A percentile compares a stretch with the other conserved stretches of the same genome.
These are phyloP conservation scores for Sylvia atricapilla DNA, from an alignment of 2,113 vertebrate genomes.

Conservation along the genomic window DNA sequence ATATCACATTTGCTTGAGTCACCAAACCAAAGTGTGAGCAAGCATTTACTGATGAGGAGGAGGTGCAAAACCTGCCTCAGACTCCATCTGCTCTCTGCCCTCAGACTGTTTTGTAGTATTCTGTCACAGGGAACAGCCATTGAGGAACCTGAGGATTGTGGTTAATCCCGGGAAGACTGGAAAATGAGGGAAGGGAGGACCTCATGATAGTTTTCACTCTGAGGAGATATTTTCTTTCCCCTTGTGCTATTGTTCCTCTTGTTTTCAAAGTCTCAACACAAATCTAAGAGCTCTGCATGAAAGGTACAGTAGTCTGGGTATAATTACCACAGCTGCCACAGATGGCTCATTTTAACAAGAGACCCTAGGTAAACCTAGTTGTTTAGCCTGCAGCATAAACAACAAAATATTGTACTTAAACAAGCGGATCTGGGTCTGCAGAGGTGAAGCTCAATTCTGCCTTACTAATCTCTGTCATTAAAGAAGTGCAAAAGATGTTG, in stretches of 20 bases:
- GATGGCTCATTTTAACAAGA: slow-evolving; percentile 78
- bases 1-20: background rate
- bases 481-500: slow-evolving; percentile 6
- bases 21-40: background rate
- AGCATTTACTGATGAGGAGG: background rate
- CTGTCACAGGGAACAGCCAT: background rate
- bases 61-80: background rate
- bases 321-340: slow-evolving; percentile 74
- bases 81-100: background rate
- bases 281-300: slow-evolving; percentile 69
- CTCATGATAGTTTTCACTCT: slow-evolving; percentile 37
- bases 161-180: slow-evolving; percentile 17
- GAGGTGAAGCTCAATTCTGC: slow-evolving; percentile 63
- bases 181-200: slow-evolving; percentile 1
- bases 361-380: slow-evolving; percentile 71
- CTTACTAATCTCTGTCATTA: slow-evolving; percentile 58
- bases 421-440: slow-evolving; percentile 62
- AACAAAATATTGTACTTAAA: slow-evolving; percentile 74
- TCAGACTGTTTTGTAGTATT: background rate
- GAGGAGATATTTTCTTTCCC: slow-evolving; percentile 58
- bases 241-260: slow-evolving; percentile 49
- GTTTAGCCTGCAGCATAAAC: slow-evolving; percentile 81
- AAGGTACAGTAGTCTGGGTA: slow-evolving; percentile 72
- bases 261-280: slow-evolving; percentile 67
- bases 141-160: background rate